These are phyloP conservation scores for Acanthosepion lycidas DNA, from an alignment of 2,888 invertebrate genomes.

Conservation along the genomic window DNA sequence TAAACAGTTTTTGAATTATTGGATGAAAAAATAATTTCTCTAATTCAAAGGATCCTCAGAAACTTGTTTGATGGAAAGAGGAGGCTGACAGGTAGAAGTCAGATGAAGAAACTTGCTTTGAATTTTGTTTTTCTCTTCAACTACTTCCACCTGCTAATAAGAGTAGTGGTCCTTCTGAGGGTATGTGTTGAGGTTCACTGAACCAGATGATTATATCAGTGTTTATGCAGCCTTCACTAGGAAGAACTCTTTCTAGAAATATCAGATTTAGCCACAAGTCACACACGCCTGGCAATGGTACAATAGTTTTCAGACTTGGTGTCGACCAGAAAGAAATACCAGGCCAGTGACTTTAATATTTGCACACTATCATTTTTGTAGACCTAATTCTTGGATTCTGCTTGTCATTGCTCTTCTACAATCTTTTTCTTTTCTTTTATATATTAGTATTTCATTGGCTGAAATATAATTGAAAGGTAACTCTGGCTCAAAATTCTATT, in stretches of 20 bases:
- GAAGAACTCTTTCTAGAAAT: background rate
- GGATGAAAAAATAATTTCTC: background rate
- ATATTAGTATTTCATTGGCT: too few species aligned
- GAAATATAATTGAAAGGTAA: too few species aligned
- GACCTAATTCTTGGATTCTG: background rate
- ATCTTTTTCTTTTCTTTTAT: too few species aligned
- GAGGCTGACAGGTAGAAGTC: background rate
- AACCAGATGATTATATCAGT: background rate
- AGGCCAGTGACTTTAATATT: background rate
- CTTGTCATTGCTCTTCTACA: background rate
- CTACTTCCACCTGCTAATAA: background rate
- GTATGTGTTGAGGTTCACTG: background rate
- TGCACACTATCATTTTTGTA: background rate
- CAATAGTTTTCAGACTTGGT: slow-evolving; percentile 7
- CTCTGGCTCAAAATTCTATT: too few species aligned
- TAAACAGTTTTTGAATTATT: background rate
- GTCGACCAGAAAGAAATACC: background rate
- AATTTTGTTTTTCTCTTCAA: background rate
- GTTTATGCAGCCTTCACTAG: background rate
- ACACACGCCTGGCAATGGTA: background rate
- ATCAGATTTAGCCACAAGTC: slow-evolving; percentile 17
- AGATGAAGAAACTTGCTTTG: background rate
- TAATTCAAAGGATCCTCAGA: background rate
- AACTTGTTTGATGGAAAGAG: background rate
- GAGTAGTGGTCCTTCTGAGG: background rate